Base-by-base conservation (phyloP, 2,888 invertebrate species). In the Kuschelorhynchus macadamiae region DNA sequence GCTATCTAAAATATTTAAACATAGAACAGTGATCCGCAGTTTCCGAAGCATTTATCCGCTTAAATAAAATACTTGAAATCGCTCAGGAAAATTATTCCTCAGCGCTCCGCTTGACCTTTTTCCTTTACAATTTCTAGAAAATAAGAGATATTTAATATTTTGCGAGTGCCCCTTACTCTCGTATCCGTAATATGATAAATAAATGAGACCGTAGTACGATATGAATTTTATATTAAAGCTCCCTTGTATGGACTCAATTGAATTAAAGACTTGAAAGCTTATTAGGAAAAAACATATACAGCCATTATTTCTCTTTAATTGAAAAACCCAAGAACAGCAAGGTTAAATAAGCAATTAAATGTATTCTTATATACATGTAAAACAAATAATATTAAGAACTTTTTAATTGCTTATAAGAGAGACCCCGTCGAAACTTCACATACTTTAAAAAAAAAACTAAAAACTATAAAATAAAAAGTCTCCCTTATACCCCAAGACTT, bases 41-140 rank as follows among this genome's bases (percentile, higher is more conserved):
- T 47, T 32, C 46, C 12, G 4, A 33, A n/a, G 8, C 30, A 11
- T 11, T 52, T 52, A 33, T 44, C 21, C 60, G n/a, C 20, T 50
- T 39, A 36, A 60, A 42, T 61, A 61, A 61, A 61, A 61, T 61
- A 52, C 52, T 61, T 41, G 17, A 41, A 41, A 53, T 53, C 36
- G 32, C 49, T 49, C 18, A 5, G 17, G 36, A 60, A 46, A 57
- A 46, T 56, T 56, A 56, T 42, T 47, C 47, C 33, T 16, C 47
- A 36, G 47, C 25, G 20, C 21, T 9, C 20, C 14, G 50, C 46
- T 50, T 49, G 60, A 60, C 60, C 49, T 49, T 42, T 49, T n/a
- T 17, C 42, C 25, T 21, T 39, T 18, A 41, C n/a, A 55, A 41
- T 55, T 60, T 20, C 20, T 25, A 21, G 39, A 25, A 47, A 60